phyloP scores from a whole-genome alignment of 2,113 vertebrate genomes.

The Percopsis transmontana region DNA sequence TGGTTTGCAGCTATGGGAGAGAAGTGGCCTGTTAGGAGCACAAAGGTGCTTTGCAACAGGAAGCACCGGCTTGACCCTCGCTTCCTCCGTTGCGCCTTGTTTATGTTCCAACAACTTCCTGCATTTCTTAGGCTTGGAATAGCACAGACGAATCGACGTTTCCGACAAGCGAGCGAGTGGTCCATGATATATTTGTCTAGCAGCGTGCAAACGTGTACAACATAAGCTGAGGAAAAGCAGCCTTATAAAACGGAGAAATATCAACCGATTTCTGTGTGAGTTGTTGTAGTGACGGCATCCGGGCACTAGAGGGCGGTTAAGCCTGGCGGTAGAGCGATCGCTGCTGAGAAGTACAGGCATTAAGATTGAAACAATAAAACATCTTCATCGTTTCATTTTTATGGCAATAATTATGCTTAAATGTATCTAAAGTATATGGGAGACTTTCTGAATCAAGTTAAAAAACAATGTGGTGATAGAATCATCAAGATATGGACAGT shows the following conservation, averaged over 20 bases:
- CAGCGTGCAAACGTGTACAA: constrained; percentile 5
- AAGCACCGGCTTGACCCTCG: constrained; percentile 73
- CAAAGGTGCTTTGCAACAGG: constrained; percentile 73
- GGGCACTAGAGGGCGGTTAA: constrained; percentile 76
- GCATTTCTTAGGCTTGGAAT: constrained; percentile 72
- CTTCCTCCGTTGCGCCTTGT: constrained; percentile 81
- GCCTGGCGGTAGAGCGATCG: constrained; percentile 37
- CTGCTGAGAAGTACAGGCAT: constrained; percentile 32
- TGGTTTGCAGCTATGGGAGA: no score
- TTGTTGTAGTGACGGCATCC: constrained; percentile 41
- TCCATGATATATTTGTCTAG: constrained; percentile 54
- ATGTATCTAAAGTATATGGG: background rate
- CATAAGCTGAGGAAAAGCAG: constrained; percentile 23
- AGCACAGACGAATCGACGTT: constrained; percentile 39
- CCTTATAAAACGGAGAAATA: background rate
- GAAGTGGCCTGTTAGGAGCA: constrained; percentile 12
- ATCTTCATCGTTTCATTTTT: background rate
- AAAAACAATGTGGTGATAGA: no score
- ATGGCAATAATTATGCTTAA: background rate
- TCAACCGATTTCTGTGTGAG: background rate
- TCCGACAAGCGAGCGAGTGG: constrained; percentile 26
- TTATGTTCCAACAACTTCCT: constrained; percentile 77
- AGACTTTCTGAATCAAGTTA: no score
- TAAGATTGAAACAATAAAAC: constrained; percentile 36
- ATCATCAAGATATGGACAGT: no score